Evolutionary conservation across 2,888 invertebrate genomes (phyloP).

Genomic region (Chrysopilus asiliformis): DNA sequence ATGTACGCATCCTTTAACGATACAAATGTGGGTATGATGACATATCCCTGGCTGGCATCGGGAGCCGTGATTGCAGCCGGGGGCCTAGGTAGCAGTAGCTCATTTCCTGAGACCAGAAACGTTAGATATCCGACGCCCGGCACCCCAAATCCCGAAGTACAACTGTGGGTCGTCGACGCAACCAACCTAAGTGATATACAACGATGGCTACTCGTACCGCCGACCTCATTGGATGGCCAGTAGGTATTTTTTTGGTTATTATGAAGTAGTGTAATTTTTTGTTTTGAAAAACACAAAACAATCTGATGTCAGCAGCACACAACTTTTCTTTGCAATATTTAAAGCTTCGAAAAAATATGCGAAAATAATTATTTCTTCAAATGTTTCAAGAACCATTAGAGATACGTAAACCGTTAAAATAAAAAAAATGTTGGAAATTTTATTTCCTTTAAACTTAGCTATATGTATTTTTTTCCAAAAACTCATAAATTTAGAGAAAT

Average conservation of each 20-base stretch:
- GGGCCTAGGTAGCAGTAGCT: constrained; percentile 42
- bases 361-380: no score
- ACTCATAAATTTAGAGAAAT: no score
- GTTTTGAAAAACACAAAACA: no score
- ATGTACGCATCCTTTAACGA: constrained; percentile 82
- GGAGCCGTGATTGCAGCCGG: constrained; percentile 47
- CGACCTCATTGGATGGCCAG: constrained; percentile 64
- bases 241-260: constrained; percentile 38
- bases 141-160: constrained; percentile 71
- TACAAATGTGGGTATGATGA: constrained; percentile 58
- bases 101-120: constrained; percentile 66
- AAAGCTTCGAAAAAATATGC: no score
- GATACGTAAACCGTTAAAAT: not conserved
- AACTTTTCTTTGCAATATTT: no score
- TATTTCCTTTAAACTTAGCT: no score
- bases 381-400: no score
- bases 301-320: no score
- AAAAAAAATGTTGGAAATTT: no score
- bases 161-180: constrained; percentile 67
- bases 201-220: constrained; percentile 57
- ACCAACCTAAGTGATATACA: constrained; percentile 50
- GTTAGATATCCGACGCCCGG: constrained; percentile 82
- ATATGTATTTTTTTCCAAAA: no score
- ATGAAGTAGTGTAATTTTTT: not conserved
- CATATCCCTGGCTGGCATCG: constrained; percentile 70